phyloP scores from a whole-genome alignment of 2,113 vertebrate species.

The Haplotaxodon microlepis region DNA sequence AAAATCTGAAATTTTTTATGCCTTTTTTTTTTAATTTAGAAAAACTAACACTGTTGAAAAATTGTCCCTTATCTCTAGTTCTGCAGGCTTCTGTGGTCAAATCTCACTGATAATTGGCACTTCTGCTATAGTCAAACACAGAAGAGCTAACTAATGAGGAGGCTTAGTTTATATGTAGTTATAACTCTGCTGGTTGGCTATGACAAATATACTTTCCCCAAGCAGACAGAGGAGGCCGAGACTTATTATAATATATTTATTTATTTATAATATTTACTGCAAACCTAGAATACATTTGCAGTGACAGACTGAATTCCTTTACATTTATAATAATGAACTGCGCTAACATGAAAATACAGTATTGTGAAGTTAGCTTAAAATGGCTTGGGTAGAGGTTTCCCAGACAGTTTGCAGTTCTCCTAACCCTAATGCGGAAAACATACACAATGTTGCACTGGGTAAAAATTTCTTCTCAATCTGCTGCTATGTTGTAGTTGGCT shows the following conservation, averaged over 20 bases:
- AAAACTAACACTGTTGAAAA: neutral
- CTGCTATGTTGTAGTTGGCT: neutral
- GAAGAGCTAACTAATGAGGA: neutral
- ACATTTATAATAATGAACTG: neutral
- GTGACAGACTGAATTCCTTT: neutral
- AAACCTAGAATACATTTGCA: neutral
- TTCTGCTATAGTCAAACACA: neutral
- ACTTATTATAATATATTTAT: neutral
- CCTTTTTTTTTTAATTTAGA: neutral
- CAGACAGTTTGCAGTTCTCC: neutral
- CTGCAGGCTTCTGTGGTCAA: neutral
- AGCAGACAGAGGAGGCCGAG: neutral
- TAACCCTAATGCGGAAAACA: neutral
- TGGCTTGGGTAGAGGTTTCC: neutral
- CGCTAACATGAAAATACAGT: neutral
- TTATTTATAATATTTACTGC: neutral
- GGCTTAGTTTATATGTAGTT: neutral
- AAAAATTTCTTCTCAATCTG: neutral
- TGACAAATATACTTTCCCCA: neutral
- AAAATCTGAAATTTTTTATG: neutral
- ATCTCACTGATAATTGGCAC: neutral
- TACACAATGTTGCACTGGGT: neutral
- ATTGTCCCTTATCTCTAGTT: neutral
- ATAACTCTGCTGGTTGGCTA: neutral
- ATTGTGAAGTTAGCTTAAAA: neutral